A percentile compares a stretch with the other conserved stretches of the same genome.
Evolutionary conservation across 1,140 invertebrate species (phyloP).

Genomic region (Paramacrobiotus metropolitanus): DNA sequence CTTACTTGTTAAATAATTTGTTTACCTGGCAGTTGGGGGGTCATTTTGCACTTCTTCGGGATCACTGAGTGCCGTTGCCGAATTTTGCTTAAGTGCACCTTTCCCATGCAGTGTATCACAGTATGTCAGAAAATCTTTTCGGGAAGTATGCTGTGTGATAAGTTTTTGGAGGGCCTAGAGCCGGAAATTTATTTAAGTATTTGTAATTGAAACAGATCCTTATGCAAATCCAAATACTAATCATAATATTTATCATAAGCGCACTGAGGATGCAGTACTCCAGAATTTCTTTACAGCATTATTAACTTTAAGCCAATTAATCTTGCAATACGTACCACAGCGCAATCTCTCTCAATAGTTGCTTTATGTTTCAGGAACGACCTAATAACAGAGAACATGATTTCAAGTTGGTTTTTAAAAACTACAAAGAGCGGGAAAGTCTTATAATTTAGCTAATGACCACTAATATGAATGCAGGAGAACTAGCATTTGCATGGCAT

Average conservation of each 20-base stretch:
- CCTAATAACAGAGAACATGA: background rate
- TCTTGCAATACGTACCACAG: background rate
- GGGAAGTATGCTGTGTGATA: background rate
- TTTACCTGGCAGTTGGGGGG: background rate
- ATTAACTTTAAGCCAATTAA: no score
- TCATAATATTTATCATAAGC: background rate
- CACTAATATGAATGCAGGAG: background rate
- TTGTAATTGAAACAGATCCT: no score
- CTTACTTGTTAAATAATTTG: background rate
- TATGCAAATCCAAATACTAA: background rate
- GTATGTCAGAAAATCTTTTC: background rate
- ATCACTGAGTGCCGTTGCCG: no score
- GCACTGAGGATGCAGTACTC: background rate
- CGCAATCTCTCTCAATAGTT: background rate
- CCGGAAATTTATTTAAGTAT: no score
- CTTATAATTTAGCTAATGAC: background rate
- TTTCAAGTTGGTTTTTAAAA: background rate
- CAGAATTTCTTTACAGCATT: no score
- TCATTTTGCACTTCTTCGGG: background rate
- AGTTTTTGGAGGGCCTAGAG: background rate
- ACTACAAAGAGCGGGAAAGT: no score
- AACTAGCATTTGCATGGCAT: background rate
- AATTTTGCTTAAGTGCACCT: no score
- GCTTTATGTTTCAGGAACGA: background rate
- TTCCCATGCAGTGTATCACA: background rate